Evolutionary conservation across 2,113 vertebrate genomes (phyloP), one percentile per base, ranked within the genome.

Genomic region (Perca fluviatilis): DNA sequence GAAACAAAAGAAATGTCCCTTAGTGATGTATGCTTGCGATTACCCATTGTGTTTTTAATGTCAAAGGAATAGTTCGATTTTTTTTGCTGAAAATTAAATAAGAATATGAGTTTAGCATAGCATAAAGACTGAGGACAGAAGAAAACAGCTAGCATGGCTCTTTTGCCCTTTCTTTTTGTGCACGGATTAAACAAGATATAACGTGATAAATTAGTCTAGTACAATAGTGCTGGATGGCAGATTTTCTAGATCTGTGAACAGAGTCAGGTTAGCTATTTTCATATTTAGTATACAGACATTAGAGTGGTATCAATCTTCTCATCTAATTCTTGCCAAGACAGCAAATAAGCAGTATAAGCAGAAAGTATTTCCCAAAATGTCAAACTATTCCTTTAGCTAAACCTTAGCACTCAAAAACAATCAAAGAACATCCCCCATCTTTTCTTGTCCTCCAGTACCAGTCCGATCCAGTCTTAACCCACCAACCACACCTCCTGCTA

Each of bases 371-470:
- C 49, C 49, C 49, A 74, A 3, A 68, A 47, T 46, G 27, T 65
- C 50, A 69, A 51, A 69, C 27, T 57, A 50, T 30, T 61, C 47
- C 18, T 61, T 67, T 33, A n/a, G n/a, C n/a, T n/a, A 74, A 74
- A 57, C 40, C 15, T 30, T 8, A 16, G 1, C 50, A 60, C 12
- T n/a, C 9, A 18, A n/a, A 36, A 67, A 0, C 15, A 25, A 56
- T 7, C 5, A 46, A 54, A 69, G 30, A 70, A n/a, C 12, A 27
- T 33, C 33, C 5, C 70, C 3, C 12, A 25, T 61, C 25, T 61
- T 33, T 27, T 25, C 63, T 57, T 33, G 36, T 72, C n/a, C 15
- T 46, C 74, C 63, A 19, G 27, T 30, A 40, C 30, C 14, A 33
- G 67, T 69, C 49, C 5, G 25, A 62, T 71, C 43, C 49, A 8